Conservation (phyloP, 2,113 vertebrate species). For the Mormyrus iriodes region DNA sequence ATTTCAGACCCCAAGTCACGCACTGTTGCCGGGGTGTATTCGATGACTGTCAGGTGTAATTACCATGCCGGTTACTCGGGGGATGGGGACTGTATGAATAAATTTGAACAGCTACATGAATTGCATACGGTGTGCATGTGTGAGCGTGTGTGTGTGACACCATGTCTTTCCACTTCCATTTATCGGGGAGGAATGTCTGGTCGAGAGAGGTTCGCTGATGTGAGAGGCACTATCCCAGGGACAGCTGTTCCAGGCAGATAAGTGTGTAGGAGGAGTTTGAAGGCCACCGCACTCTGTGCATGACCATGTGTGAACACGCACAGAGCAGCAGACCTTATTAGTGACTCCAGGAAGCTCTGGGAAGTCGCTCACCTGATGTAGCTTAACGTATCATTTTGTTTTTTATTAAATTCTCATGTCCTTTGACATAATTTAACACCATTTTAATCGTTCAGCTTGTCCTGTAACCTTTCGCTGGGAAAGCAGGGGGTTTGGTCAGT, state of each 20-base stretch:
- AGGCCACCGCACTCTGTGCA: neutral
- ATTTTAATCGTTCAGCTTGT: neutral
- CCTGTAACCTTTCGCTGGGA: neutral
- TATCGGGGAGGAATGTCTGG: conserved; percentile 21
- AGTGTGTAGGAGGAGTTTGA: conserved; percentile 24
- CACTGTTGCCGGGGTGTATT: neutral
- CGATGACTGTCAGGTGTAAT: neutral
- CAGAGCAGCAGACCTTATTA: neutral
- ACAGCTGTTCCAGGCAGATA: neutral
- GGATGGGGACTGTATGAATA: neutral
- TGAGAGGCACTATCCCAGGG: neutral
- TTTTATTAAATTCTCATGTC: neutral
- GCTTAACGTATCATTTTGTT: neutral
- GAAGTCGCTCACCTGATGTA: conserved; percentile 39
- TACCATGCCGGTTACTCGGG: neutral
- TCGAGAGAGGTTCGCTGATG: neutral
- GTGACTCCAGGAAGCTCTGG: neutral
- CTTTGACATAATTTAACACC: neutral
- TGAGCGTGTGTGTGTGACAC: neutral
- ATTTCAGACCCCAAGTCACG: neutral
- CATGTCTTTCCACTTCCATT: conserved; percentile 9
- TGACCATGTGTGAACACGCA: neutral
- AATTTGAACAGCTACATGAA: neutral
- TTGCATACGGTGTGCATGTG: neutral
- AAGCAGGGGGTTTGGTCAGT: neutral